Percentiles rank a stretch among this genome's conserved stretches.
Conservation (phyloP, 2,888 invertebrate genomes). For the Heliconius ethilla region DNA sequence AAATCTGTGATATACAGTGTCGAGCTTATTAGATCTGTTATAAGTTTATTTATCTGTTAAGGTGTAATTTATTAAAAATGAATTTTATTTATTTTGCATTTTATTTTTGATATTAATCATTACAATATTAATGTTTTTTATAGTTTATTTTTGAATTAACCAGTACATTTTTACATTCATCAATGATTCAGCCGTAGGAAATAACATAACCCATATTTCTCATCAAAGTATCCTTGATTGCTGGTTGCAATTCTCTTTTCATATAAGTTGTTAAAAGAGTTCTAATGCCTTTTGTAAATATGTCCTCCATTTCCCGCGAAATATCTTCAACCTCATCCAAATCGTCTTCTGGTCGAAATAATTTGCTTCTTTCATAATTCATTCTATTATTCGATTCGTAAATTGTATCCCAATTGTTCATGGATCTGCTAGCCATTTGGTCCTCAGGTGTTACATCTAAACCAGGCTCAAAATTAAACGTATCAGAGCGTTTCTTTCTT, state of each 20-base stretch:
- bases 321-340: constrained; percentile 85
- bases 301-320: constrained; percentile 91
- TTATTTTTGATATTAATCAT: constrained; percentile 8
- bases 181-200: constrained; percentile 85
- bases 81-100: constrained; percentile 12
- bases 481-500: constrained; percentile 67
- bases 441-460: constrained; percentile 56
- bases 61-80: constrained; percentile 2
- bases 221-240: constrained; percentile 93
- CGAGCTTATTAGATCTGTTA: constrained; percentile 13
- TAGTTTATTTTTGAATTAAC: constrained; percentile 1
- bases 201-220: constrained; percentile 93
- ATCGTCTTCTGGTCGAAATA: constrained; percentile 78
- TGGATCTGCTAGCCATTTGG: constrained; percentile 55
- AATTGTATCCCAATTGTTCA: constrained; percentile 65
- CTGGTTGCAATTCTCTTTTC: constrained; percentile 91
- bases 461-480: constrained; percentile 69
- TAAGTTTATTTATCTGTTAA: background rate
- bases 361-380: constrained; percentile 75
- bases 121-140: background rate
- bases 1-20: constrained; percentile 17
- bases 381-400: constrained; percentile 66
- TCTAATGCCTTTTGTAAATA: constrained; percentile 91
- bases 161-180: background rate
- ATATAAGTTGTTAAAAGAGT: constrained; percentile 90